Evolutionary conservation across 2,888 invertebrate species (phyloP), one percentile per base, ranked within the genome.

Genomic region (Heliconius charithonia): DNA sequence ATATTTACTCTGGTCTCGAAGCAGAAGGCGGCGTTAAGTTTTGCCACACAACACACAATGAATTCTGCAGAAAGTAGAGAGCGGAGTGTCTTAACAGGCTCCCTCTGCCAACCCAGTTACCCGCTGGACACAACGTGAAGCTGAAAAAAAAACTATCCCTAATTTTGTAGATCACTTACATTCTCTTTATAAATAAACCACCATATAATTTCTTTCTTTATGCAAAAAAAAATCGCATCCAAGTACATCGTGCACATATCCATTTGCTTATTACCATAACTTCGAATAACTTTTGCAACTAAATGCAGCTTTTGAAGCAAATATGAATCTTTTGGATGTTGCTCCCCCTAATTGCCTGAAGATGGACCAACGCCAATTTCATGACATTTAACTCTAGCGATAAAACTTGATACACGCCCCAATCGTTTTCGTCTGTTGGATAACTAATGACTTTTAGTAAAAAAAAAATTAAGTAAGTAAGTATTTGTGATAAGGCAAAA

Each of bases 321-420:
- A 93, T 93, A 93, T 93, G 92, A 91, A 93, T 93, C 92, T 92
- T 91, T 93, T 91, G 91, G 93, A 89, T 91, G 88, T 85, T 86
- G 86, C 88, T 89, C 85, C 89, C 88, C 91, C 92, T 94, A 94
- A 94, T 94, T 93, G 93, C 94, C 88, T 89, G 90, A 87, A 93
- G 93, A 94, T 94, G 94, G 94, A 93, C 89, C 89, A 85, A 88
- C 85, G 94, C 93, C 94, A 94, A 93, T 94, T 94, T 85, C 79
- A 85, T 27, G 87, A 89, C 90, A 92, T 92, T 92, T 89, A 91
- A 88, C 88, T 87, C 82, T 78, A 83, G 85, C 89, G 91, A 91
- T 92, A 92, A 91, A 93, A 90, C 90, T 85, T 84, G 90, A 90
- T 91, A 89, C 87, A 85, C 72, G 83, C 86, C 85, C 85, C 83